Base-by-base conservation (phyloP, 1,140 invertebrate species). In the Batillaria attramentaria region DNA sequence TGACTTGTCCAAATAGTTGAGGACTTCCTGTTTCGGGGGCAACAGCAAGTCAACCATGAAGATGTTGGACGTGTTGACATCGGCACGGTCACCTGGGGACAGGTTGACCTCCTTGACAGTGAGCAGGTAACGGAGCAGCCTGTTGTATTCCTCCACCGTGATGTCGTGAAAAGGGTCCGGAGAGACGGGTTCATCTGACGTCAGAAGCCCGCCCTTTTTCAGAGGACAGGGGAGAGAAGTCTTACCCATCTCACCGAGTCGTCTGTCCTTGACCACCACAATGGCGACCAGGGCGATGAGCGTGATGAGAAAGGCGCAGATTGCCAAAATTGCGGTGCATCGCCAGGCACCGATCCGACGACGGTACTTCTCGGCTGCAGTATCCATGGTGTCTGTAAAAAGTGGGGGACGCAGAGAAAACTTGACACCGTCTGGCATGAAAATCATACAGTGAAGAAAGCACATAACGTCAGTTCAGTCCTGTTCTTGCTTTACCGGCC, bases 31-130 rank as follows among this genome's bases (percentile, higher is more conserved):
- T 78, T 89, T 89, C 5, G 73, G 62, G 0, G 83, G 80, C 28
- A 83, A 81, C 37, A 82, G 42, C 0, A 88, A 65, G 39, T 85
- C 83, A 18, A 85, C 80, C 13, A 79, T 76, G 74, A 78, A 88
- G 18, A 89, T 81, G 31, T 84, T 86, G 57, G 80, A 86, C 3
- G 39, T 68, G 41, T 83, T 84, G 8, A 84, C 57, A 16, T 16
- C 33, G 3, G 79, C 78, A 2, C 80, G 77, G 20, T 69, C 42
- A 16, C 79, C 70, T 20, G 46, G n/a, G 0, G 72, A 81, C 10
- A 87, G 43, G 68, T 82, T 84, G n/a, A 88, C 72, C 42, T 81
- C 35, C 8, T 43, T 33, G 3, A 80, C 66, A n/a, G 46, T 46
- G 28, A 13, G 35, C 31, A 79, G 31, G 24, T 60, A 72, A 2